These are phyloP conservation scores for Zosterops pallidus DNA, from an alignment of 2,113 vertebrate species.

Conservation along the genomic window DNA sequence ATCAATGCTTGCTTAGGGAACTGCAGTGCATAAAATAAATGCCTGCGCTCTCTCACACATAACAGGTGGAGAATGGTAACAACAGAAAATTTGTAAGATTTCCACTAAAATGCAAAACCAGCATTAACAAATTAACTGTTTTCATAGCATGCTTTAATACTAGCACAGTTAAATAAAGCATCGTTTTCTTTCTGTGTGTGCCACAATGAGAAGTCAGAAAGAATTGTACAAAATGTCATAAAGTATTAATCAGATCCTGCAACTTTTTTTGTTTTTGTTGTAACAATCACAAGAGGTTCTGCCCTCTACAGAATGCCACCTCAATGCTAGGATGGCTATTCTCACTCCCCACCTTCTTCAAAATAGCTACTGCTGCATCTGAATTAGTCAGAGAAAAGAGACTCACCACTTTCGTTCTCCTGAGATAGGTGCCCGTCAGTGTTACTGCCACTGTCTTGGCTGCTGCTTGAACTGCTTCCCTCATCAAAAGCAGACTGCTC, in stretches of 20 bases:
- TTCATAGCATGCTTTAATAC: not conserved
- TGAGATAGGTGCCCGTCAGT: slow-evolving; percentile 71
- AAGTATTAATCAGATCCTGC: not conserved
- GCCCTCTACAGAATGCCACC: not conserved
- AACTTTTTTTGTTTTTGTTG: not conserved
- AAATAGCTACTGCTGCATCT: not conserved
- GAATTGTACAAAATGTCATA: not conserved
- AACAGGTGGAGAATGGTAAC: not conserved
- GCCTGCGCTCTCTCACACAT: not conserved
- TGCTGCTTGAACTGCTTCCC: slow-evolving; percentile 67
- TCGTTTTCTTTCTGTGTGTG: not conserved
- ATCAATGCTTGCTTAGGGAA: not conserved
- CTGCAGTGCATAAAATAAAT: not conserved
- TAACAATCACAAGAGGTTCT: not conserved
- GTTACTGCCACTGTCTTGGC: slow-evolving; percentile 66
- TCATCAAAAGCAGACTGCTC: slow-evolving; percentile 59
- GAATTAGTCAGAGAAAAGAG: not conserved
- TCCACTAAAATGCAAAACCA: not conserved
- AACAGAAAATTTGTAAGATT: not conserved
- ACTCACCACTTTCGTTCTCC: slow-evolving; percentile 84
- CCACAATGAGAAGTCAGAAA: not conserved
- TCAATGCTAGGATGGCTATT: not conserved
- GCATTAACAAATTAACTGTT: not conserved
- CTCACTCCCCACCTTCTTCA: not conserved
- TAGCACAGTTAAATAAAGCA: not conserved